Evolutionary conservation across 2,888 invertebrate genomes (phyloP).

Genomic region (Euplagia quadripunctaria): DNA sequence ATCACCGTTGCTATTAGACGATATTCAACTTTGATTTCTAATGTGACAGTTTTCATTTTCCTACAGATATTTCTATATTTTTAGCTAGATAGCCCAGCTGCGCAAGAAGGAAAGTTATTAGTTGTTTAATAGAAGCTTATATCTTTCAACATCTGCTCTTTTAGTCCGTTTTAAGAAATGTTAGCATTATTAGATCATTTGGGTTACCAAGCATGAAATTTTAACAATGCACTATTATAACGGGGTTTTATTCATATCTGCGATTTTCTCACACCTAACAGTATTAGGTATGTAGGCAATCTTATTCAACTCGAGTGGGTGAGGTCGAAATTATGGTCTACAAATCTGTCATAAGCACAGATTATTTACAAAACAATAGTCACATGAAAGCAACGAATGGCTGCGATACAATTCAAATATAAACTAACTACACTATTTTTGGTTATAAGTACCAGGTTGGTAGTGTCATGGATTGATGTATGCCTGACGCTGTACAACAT

Average conservation of each 20-base stretch:
- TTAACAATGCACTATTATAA: constrained; percentile 32
- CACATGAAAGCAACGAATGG: constrained; percentile 51
- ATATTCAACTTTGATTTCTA: too few relatives aligned
- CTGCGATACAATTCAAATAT: constrained; percentile 50
- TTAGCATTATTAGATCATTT: constrained; percentile 2
- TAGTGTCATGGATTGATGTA: constrained; percentile 60
- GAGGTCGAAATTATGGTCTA: constrained; percentile 20
- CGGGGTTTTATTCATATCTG: constrained; percentile 21
- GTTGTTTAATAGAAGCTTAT: too few relatives aligned
- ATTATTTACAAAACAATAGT: constrained; percentile 39
- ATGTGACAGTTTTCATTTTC: too few relatives aligned
- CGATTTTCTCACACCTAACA: constrained; percentile 26
- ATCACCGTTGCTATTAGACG: too few relatives aligned
- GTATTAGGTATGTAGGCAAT: constrained; percentile 2
- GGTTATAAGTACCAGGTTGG: constrained; percentile 46
- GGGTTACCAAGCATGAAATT: constrained; percentile 1
- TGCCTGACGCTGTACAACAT: constrained; percentile 54
- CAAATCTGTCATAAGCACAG: constrained; percentile 24
- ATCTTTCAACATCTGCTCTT: not conserved
- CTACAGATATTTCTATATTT: too few relatives aligned
- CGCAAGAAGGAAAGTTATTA: too few relatives aligned
- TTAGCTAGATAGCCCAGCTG: too few relatives aligned
- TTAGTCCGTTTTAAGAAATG: not conserved
- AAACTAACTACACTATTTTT: constrained; percentile 51
- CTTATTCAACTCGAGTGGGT: constrained; percentile 12